Evolutionary conservation across 2,888 invertebrate genomes (phyloP), one percentile per base, ranked within the genome.

Genomic region (Scaptodrosophila latifasciaeformis): DNA sequence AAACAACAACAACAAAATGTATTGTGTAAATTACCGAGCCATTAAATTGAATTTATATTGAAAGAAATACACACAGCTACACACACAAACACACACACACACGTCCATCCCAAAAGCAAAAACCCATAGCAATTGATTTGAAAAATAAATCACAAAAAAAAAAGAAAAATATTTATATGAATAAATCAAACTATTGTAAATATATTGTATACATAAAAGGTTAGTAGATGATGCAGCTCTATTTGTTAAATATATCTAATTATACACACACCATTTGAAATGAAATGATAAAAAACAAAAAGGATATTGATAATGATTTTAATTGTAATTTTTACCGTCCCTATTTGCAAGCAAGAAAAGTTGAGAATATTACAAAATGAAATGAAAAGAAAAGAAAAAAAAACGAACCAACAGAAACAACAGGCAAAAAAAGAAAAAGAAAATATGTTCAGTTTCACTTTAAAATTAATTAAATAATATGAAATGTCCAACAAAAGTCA

Each of bases 251-350:
- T 17, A 47, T 43, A 30, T 24, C 31, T 15, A 27, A 34, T 47
- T 47, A 47, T 34, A 39, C 48, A n/a, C n/a, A n/a, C n/a, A n/a
- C n/a, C n/a, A 47, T 21, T 35, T 12, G 17, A 46, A 49, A 40
- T 52, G 47, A 48, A 45, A 44, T 45, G 37, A 46, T 4, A 24
- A 31, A 15, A 44, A 45, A 37, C 15, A 59, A 48, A 58, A 68
- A 62, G 59, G 63, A 70, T 65, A 78, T 78, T 70, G 72, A 65
- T 57, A 77, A 78, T 82, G 82, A 84, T 84, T 85, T 85, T 85
- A n/a, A 85, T 84, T 84, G 84, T 82, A 85, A 85, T 84, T 84
- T 81, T 85, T 82, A 84, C 85, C 84, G 84, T 84, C 84, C 84
- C 85, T 82, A 82, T 81, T 83, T 84, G 81, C 77, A n/a, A n/a